Conservation (phyloP, 1,140 invertebrate genomes). For the Drosophila suzukii region DNA sequence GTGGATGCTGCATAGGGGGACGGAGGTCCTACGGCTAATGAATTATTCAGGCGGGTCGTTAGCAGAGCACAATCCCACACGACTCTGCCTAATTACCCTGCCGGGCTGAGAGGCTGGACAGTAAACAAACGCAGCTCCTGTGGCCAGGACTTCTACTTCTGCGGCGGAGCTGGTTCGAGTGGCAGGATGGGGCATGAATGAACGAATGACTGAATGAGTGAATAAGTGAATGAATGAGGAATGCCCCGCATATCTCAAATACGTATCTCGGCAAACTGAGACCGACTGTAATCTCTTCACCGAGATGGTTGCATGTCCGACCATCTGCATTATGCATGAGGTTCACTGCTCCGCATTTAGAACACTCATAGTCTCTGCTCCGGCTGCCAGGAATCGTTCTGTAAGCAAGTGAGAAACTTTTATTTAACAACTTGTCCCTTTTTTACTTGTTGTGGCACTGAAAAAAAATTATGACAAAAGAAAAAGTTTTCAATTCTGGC, state of each 20-base stretch:
- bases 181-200: not conserved
- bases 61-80: constrained; percentile 51
- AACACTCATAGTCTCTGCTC: constrained; percentile 1
- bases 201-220: constrained; percentile 16
- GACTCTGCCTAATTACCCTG: constrained; percentile 65
- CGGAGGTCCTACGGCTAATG: constrained; percentile 58
- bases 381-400: constrained; percentile 10
- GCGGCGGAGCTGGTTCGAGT: constrained; percentile 15
- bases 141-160: constrained; percentile 12
- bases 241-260: constrained; percentile 18
- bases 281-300: constrained; percentile 51
- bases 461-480: not conserved
- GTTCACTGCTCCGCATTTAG: constrained; percentile 48
- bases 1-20: constrained; percentile 6
- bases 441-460: constrained; percentile 30
- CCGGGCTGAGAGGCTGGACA: constrained; percentile 44
- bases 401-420: constrained; percentile 60
- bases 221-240: constrained; percentile 1
- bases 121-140: constrained; percentile 41
- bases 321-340: constrained; percentile 72
- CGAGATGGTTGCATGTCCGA: constrained; percentile 60
- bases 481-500: too few relatives aligned
- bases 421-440: constrained; percentile 56
- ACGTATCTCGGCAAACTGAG: constrained; percentile 37
- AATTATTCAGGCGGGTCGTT: constrained; percentile 75